These are phyloP conservation scores for Gymnoscopelus braueri DNA, from an alignment of 2,797 vertebrate species.

Conservation along the genomic window DNA sequence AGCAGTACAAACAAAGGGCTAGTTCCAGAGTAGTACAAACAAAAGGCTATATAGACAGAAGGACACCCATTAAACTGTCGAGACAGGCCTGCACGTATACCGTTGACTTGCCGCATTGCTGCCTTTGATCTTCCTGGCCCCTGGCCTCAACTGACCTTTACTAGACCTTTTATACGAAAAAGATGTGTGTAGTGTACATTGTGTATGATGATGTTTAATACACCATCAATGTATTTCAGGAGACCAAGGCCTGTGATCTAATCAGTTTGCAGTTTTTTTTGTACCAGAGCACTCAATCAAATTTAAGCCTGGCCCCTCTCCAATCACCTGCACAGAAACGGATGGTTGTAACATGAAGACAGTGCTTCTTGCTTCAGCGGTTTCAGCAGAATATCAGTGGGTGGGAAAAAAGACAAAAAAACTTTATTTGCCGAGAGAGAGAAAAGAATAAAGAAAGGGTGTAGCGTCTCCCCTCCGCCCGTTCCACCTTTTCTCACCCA, in stretches of 20 bases:
- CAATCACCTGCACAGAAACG: neutral
- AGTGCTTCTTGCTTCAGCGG: neutral
- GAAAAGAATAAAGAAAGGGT: neutral
- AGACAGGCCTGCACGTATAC: neutral
- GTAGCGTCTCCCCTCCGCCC: no score
- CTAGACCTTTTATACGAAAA: slow-evolving; percentile 35
- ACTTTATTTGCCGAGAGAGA: neutral
- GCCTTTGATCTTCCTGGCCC: slow-evolving; percentile 42
- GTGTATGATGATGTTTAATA: slow-evolving; percentile 13
- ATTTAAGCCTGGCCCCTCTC: slow-evolving; percentile 13
- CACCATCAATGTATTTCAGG: slow-evolving; percentile 27
- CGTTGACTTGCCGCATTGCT: slow-evolving; percentile 20
- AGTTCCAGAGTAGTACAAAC: neutral
- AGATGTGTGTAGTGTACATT: neutral
- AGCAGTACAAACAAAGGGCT: neutral
- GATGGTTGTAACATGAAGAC: neutral
- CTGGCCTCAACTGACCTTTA: slow-evolving; percentile 22
- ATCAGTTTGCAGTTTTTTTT: slow-evolving; percentile 26
- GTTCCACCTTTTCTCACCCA: no score
- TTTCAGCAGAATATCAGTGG: slow-evolving; percentile 7
- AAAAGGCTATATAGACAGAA: neutral
- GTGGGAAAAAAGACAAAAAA: neutral
- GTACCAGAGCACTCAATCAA: slow-evolving; percentile 9
- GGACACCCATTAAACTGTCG: slow-evolving; percentile 29
- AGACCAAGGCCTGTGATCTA: slow-evolving; percentile 33